These are phyloP conservation scores for Pseudopleuronectes americanus DNA, from an alignment of 2,797 vertebrate genomes.

Conservation along the genomic window DNA sequence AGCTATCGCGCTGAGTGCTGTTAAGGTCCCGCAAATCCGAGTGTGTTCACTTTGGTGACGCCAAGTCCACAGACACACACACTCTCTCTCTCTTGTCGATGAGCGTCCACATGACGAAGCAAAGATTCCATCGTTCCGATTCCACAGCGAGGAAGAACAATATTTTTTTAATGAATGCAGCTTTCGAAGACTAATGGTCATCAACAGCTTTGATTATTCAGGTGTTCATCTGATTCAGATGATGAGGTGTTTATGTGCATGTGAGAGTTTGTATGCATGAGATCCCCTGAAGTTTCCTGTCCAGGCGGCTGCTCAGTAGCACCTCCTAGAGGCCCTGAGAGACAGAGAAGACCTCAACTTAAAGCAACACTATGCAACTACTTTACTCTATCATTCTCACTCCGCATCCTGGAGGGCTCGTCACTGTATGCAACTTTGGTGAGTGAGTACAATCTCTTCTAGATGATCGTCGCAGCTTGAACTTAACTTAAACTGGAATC, in stretches of 20 bases:
- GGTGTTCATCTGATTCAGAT: slow-evolving; percentile 41
- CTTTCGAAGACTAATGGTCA: slow-evolving; percentile 62
- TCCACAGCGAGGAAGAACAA: slow-evolving; percentile 71
- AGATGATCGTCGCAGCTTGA: too few species aligned
- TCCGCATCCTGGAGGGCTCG: neutral
- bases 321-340: slow-evolving; percentile 80
- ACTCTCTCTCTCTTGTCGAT: slow-evolving; percentile 8
- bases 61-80: slow-evolving; percentile 28
- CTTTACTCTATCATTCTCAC: neutral
- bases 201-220: slow-evolving; percentile 52
- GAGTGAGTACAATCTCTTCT: neutral
- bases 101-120: slow-evolving; percentile 13
- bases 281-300: slow-evolving; percentile 68
- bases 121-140: slow-evolving; percentile 35
- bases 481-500: too few species aligned
- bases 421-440: neutral
- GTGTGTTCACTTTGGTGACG: slow-evolving; percentile 42
- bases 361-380: slow-evolving; percentile 27
- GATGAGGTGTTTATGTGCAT: slow-evolving; percentile 25
- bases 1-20: slow-evolving; percentile 62
- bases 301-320: slow-evolving; percentile 71
- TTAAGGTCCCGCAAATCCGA: slow-evolving; percentile 50
- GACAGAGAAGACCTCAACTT: slow-evolving; percentile 60
- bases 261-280: slow-evolving; percentile 12
- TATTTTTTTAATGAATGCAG: slow-evolving; percentile 66